These are phyloP conservation scores for Danaus chrysippus DNA, from an alignment of 2,888 invertebrate species.

Conservation along the genomic window DNA sequence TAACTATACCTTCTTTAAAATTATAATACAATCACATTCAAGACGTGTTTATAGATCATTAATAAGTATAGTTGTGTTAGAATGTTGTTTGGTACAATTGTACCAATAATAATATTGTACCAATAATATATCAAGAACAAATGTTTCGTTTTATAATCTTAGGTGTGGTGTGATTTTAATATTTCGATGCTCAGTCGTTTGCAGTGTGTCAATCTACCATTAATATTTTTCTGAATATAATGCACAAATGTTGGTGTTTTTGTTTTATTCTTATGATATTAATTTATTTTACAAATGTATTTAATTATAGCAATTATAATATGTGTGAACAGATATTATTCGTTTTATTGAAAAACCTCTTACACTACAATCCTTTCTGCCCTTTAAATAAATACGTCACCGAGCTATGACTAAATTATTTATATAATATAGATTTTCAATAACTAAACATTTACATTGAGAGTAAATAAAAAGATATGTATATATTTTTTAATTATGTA, in stretches of 20 bases:
- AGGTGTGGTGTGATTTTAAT: neutral
- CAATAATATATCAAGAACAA: no score
- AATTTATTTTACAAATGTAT: neutral
- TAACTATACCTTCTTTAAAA: slow-evolving; percentile 30
- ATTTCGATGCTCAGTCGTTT: neutral
- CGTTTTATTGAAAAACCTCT: neutral
- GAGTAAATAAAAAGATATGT: no score
- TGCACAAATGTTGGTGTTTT: neutral
- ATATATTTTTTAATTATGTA: no score
- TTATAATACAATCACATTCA: slow-evolving; percentile 15
- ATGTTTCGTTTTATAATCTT: neutral
- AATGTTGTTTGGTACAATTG: no score
- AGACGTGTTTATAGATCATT: slow-evolving; percentile 4
- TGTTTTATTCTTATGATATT: neutral
- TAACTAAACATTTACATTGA: no score
- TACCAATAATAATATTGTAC: neutral
- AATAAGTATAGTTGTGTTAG: slow-evolving; percentile 2
- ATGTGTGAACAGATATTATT: neutral
- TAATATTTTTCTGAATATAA: neutral
- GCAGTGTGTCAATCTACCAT: no score
- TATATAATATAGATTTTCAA: no score
- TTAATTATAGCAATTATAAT: neutral
- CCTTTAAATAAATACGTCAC: no score
- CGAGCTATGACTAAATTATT: no score
- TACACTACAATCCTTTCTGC: neutral